A percentile compares a stretch with the other conserved stretches of the same genome.
phyloP scores from a whole-genome alignment of 2,888 invertebrate species.

The Brachyptera putata region DNA sequence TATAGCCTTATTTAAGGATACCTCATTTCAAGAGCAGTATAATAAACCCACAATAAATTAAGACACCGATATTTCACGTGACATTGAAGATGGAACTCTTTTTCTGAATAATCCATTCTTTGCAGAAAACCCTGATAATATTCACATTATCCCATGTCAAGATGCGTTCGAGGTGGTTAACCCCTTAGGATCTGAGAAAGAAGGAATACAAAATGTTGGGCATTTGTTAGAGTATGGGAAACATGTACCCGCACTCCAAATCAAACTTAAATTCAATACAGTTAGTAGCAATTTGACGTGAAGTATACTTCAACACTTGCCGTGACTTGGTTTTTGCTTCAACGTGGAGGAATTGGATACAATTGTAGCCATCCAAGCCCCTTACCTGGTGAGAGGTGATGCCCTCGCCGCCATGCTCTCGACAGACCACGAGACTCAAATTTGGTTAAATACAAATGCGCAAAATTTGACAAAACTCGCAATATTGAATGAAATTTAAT shows the following conservation, averaged over 20 bases:
- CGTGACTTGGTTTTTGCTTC: conserved; percentile 26
- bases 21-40: conserved; percentile 29
- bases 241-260: conserved; percentile 28
- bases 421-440: too few relatives aligned
- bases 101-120: conserved; percentile 34
- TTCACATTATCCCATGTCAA: conserved; percentile 33
- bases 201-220: conserved; percentile 33
- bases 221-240: conserved; percentile 32
- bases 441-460: too few relatives aligned
- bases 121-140: conserved; percentile 32
- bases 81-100: conserved; percentile 36
- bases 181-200: conserved; percentile 32
- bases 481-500: too few relatives aligned
- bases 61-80: conserved; percentile 32
- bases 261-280: conserved; percentile 33
- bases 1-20: conserved; percentile 29
- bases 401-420: too few relatives aligned
- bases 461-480: too few relatives aligned
- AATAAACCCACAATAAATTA: neutral
- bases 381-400: too few relatives aligned
- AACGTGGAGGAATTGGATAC: conserved; percentile 27
- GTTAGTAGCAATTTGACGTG: conserved; percentile 28
- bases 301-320: conserved; percentile 26
- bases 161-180: conserved; percentile 35
- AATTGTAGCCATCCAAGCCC: too few relatives aligned